Evolutionary conservation across 2,888 invertebrate genomes (phyloP).

Genomic region (Orthosia gracilis): DNA sequence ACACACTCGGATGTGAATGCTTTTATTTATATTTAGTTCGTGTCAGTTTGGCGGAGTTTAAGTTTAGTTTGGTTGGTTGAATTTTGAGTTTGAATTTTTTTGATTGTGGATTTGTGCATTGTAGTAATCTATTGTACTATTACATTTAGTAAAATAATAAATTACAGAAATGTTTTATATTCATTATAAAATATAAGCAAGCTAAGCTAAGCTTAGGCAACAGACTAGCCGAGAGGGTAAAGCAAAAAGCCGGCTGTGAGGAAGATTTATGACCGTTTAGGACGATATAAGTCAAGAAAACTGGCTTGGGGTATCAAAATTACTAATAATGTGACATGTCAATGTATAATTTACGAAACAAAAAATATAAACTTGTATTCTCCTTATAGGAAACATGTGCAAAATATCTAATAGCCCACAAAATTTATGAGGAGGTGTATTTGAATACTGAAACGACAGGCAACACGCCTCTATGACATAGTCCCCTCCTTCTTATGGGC

Average conservation of each 20-base stretch:
- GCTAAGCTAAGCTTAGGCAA: too few species aligned
- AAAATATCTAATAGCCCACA: conserved; percentile 33
- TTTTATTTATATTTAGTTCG: conserved; percentile 39
- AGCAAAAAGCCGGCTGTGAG: too few species aligned
- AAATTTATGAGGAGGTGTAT: conserved; percentile 57
- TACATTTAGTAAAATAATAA: too few species aligned
- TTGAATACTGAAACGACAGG: conserved; percentile 66
- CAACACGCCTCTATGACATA: conserved; percentile 49
- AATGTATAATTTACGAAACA: background rate
- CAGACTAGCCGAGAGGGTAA: too few species aligned
- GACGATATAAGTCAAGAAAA: too few species aligned
- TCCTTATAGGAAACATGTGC: conserved; percentile 10
- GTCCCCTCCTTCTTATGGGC: conserved; percentile 35
- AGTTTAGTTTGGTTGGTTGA: background rate
- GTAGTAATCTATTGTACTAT: background rate
- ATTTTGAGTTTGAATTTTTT: conserved; percentile 1
- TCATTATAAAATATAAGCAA: too few species aligned
- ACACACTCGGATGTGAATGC: conserved; percentile 42
- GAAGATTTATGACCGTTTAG: too few species aligned
- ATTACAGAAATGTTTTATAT: too few species aligned
- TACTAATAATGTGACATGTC: background rate
- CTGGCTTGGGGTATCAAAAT: background rate
- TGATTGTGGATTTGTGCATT: background rate
- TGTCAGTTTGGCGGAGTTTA: conserved; percentile 8
- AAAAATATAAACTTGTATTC: background rate